Conservation (phyloP, 2,888 invertebrate species). For the Cylindroiulus punctatus region DNA sequence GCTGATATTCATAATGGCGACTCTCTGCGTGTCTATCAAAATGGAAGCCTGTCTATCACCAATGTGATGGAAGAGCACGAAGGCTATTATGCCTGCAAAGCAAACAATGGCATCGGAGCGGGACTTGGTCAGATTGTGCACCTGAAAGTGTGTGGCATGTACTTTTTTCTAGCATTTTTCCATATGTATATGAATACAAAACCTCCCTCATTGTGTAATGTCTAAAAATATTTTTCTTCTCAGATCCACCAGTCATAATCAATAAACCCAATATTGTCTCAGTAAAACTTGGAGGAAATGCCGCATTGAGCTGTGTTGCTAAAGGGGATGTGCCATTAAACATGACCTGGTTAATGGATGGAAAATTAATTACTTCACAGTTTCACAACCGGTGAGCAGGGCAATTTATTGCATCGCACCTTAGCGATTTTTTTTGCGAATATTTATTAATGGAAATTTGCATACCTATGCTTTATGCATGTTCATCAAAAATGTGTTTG, state of each 20-base stretch:
- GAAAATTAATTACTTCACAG: constrained; percentile 37
- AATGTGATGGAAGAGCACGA: constrained; percentile 68
- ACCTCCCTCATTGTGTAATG: background rate
- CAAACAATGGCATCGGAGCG: constrained; percentile 65
- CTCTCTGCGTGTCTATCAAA: constrained; percentile 58
- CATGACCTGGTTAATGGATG: constrained; percentile 56
- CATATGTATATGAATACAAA: background rate
- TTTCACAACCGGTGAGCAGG: constrained; percentile 28
- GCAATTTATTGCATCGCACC: background rate
- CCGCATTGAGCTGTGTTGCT: constrained; percentile 49
- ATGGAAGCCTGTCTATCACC: constrained; percentile 68
- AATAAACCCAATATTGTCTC: background rate
- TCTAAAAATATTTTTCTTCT: background rate
- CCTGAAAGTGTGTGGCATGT: constrained; percentile 65
- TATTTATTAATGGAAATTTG: background rate
- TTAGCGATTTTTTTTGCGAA: background rate
- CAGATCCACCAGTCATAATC: constrained; percentile 53
- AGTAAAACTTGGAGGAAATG: constrained; percentile 34
- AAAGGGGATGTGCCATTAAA: constrained; percentile 55
- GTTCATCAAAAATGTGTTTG: too few relatives aligned
- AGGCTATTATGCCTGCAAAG: constrained; percentile 66
- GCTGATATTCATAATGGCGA: background rate
- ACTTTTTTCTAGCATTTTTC: background rate
- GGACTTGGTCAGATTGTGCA: constrained; percentile 65
- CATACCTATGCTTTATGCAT: background rate